Evolutionary conservation across 2,113 vertebrate species (phyloP).

Genomic region (Pampusana beccarii): DNA sequence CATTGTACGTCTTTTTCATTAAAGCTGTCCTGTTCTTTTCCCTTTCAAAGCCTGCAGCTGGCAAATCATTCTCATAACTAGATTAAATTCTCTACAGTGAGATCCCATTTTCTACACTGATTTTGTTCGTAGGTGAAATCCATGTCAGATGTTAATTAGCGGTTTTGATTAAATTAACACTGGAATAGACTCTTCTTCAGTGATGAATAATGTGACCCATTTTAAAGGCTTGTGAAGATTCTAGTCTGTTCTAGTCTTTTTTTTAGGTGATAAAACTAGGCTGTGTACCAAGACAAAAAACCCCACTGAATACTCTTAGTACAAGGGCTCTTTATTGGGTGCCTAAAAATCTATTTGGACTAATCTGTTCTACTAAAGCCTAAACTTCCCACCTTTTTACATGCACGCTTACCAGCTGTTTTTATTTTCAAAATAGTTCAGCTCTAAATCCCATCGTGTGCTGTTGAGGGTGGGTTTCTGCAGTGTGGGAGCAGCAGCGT

Average conservation of each 20-base stretch:
- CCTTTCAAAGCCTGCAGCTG: neutral
- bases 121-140: slow-evolving; percentile 60
- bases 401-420: rapidly evolving
- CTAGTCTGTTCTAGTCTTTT: slow-evolving; percentile 13
- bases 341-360: neutral
- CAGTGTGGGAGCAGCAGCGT: rapidly evolving
- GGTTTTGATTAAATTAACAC: slow-evolving; percentile 70
- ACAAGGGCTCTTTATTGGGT: neutral
- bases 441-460: rapidly evolving
- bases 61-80: slow-evolving; percentile 13
- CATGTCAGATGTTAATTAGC: slow-evolving; percentile 74
- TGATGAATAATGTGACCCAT: slow-evolving; percentile 73
- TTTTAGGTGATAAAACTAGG: slow-evolving; percentile 68
- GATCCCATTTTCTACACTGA: slow-evolving; percentile 44
- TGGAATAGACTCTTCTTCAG: slow-evolving; percentile 42
- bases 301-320: neutral
- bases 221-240: slow-evolving; percentile 66
- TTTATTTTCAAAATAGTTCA: neutral
- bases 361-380: neutral
- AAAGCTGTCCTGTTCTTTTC: neutral
- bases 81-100: slow-evolving; percentile 14
- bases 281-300: slow-evolving; percentile 13
- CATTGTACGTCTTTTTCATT: neutral
- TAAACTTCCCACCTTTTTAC: neutral
- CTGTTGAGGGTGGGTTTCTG: neutral